These are phyloP conservation scores for Cynopterus brachyotis DNA, from an alignment of 2,113 vertebrate species.

Conservation along the genomic window DNA sequence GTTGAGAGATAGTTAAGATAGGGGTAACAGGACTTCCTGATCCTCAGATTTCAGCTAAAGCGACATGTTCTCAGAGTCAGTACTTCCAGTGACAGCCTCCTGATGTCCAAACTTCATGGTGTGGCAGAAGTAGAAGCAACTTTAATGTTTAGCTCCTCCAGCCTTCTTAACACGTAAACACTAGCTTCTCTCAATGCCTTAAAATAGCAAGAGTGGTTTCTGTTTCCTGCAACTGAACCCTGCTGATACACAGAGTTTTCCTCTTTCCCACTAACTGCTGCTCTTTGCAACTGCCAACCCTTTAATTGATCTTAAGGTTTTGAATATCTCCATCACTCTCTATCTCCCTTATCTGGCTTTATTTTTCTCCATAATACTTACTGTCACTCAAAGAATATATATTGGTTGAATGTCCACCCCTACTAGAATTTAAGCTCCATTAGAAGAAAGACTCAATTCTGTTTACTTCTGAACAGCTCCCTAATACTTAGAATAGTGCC, in stretches of 20 bases:
- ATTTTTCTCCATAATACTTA: not conserved
- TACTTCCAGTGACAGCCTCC: not conserved
- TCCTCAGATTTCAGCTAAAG: not conserved
- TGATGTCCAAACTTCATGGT: accelerated
- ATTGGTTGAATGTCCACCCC: not conserved
- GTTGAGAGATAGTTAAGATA: not conserved
- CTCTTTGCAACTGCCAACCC: constrained; percentile 21
- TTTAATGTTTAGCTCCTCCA: not conserved
- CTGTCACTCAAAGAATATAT: not conserved
- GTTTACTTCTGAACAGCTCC: not conserved
- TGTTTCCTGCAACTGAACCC: constrained; percentile 62
- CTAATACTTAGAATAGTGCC: not conserved
- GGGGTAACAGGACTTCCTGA: not conserved
- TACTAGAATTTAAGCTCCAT: not conserved
- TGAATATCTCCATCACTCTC: not conserved
- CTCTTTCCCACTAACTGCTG: constrained; percentile 44
- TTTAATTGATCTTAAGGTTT: not conserved
- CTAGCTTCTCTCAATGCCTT: constrained; percentile 34
- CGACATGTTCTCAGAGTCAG: not conserved
- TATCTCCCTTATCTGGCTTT: not conserved
- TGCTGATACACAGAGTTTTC: constrained; percentile 31
- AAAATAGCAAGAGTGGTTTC: constrained; percentile 65
- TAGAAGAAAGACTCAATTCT: not conserved
- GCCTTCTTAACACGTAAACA: not conserved
- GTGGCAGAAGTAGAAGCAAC: not conserved